Evolutionary conservation across 2,113 vertebrate genomes (phyloP).

Genomic region (Pelvicachromis taeniatus): DNA sequence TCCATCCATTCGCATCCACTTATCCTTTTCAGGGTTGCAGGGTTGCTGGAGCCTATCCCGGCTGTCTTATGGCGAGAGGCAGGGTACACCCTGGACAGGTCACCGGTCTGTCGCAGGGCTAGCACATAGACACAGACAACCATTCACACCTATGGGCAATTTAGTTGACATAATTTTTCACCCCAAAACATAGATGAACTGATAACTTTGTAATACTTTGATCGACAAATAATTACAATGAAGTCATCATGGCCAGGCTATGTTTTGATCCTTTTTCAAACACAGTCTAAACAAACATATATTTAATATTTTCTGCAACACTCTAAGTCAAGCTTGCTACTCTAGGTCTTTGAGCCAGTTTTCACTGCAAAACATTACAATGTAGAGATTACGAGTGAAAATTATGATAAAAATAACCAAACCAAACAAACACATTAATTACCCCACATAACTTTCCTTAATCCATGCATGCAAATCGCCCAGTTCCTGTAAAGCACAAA

Average conservation of each 20-base stretch:
- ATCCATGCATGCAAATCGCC: rapidly evolving
- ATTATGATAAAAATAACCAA: neutral
- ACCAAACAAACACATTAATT: neutral
- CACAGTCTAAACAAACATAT: neutral
- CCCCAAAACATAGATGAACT: neutral
- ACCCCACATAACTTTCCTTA: neutral
- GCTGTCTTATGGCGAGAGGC: too few species aligned
- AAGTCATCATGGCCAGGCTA: neutral
- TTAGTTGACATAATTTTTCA: too few species aligned
- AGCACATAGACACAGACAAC: too few species aligned
- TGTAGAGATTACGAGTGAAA: neutral
- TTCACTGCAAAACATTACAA: neutral
- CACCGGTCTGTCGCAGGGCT: too few species aligned
- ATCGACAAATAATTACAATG: neutral
- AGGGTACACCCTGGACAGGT: too few species aligned
- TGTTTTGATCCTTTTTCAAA: neutral
- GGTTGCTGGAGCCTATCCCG: too few species aligned
- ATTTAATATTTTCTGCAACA: neutral
- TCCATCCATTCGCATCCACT: too few species aligned
- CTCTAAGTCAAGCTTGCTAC: neutral
- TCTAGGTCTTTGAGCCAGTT: neutral
- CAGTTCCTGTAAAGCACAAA: neutral
- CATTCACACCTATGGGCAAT: too few species aligned
- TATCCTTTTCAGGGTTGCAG: too few species aligned
- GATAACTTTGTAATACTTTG: neutral